A percentile compares a stretch with the other conserved stretches of the same genome.
These are phyloP conservation scores for Neelides sp. DNA, from an alignment of 1,140 invertebrate species.

Conservation along the genomic window DNA sequence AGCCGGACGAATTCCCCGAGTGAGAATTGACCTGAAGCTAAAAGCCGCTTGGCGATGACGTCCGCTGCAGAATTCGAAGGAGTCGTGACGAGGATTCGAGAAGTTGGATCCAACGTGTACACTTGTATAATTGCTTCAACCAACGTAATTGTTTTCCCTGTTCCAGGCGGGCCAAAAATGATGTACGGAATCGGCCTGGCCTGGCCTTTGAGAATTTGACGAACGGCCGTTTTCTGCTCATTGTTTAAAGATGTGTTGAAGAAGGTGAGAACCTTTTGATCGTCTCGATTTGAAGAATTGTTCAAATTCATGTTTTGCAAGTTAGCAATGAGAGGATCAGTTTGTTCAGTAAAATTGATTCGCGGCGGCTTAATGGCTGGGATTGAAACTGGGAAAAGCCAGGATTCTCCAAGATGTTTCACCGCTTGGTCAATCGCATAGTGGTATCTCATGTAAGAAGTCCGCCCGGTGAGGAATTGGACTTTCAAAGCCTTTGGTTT, in stretches of 20 bases:
- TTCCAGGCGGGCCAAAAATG: conserved; percentile 66
- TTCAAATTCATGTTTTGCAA: background rate
- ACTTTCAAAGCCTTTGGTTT: background rate
- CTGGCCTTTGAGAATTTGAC: conserved; percentile 45
- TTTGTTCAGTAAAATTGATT: conserved; percentile 2
- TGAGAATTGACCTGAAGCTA: conserved; percentile 43
- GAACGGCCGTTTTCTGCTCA: conserved; percentile 51
- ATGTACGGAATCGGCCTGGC: conserved; percentile 55
- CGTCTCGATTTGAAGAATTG: background rate
- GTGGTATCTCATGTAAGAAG: background rate
- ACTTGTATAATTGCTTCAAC: conserved; percentile 56
- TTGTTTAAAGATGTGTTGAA: conserved; percentile 38
- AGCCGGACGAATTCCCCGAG: conserved; percentile 56
- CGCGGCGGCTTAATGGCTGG: background rate
- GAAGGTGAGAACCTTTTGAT: conserved; percentile 1
- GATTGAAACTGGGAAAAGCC: conserved; percentile 5
- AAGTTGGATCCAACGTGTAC: conserved; percentile 45
- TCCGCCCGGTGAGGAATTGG: background rate
- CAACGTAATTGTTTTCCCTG: conserved; percentile 66
- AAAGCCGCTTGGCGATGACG: conserved; percentile 53
- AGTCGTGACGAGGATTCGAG: conserved; percentile 60
- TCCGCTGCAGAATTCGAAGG: conserved; percentile 81
- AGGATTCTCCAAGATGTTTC: conserved; percentile 1
- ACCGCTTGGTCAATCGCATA: conserved; percentile 1
- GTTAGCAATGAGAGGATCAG: background rate